Base-by-base conservation (phyloP, 2,797 vertebrate genomes). In the Alcedo quadribrachys region DNA sequence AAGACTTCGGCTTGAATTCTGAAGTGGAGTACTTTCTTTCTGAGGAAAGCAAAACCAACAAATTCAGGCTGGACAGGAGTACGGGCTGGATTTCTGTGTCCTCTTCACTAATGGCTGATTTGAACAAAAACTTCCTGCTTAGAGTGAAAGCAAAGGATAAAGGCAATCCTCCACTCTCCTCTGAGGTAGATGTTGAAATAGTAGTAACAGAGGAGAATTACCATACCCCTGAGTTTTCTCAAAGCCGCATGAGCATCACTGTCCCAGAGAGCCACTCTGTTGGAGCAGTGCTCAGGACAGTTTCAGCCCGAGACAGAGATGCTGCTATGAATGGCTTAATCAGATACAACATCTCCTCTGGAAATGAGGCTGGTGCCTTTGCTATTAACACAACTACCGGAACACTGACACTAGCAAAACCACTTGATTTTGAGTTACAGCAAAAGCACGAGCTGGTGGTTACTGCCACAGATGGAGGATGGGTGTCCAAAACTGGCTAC, bases 171-270 rank as follows among this genome's bases (percentile, higher is more conserved):
- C 99, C 99, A 3, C 97, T 99, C 76, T 99, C 98, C 0, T 94
- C 98, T 0, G 97, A 97, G 65, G 97, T 98, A 1, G 94, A 97
- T 5, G 97, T 99, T 76, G 98, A 97, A 50, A 98, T 99, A 68
- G 97, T 98, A 0, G 98, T 99, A 50, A 99, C 99, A 0, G 99
- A 99, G 90, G 99, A 99, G 95, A 99, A 99, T 94, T 98, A 99
- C 94, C 98, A 99, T 78, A 99, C 98, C 0, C 99, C 99, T 0
- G 99, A 99, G 94, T 99, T 99, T 97, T 99, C 99, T n/a, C 99
- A 99, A 96, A 99, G 97, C 96, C 98, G 98, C 80, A 97, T 99
- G 94, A 99, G 98, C 5, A 95, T 98, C 25, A 98, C 98, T 6
- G 89, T 99, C 81, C 98, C 98, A 0, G 99, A 99, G 97, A 99